phyloP scores from a whole-genome alignment of 2,113 vertebrate species.

The Isichthys henryi region DNA sequence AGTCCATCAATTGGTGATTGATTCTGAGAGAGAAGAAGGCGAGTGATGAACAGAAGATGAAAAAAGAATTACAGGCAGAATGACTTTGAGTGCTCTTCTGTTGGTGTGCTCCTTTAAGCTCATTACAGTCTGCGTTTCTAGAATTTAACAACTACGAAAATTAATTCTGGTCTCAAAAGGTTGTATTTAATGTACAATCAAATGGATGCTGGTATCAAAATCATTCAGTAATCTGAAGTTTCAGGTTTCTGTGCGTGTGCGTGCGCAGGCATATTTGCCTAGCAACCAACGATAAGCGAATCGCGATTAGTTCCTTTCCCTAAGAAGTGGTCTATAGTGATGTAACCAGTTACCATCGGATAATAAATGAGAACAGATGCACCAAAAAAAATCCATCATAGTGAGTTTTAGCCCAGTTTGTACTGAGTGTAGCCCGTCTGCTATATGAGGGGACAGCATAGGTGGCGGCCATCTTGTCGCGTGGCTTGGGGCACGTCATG shows the following conservation, averaged over 20 bases:
- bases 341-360: background rate
- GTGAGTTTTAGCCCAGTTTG: background rate
- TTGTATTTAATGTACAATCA: background rate
- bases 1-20: background rate
- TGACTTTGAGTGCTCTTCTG: background rate
- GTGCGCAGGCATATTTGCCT: background rate
- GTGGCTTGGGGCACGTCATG: background rate
- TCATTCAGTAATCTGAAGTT: background rate
- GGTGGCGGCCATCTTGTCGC: background rate
- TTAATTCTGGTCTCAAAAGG: background rate
- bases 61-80: background rate
- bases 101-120: background rate
- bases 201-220: background rate
- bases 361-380: background rate
- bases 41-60: background rate
- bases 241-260: background rate
- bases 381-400: background rate
- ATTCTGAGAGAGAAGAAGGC: background rate
- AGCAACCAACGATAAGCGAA: background rate
- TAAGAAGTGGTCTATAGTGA: background rate
- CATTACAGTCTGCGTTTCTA: background rate
- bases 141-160: background rate
- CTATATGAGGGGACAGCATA: background rate
- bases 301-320: background rate
- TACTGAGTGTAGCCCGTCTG: background rate